Conservation (phyloP, 2,113 vertebrate species). For the Poeciliopsis retropinna region DNA sequence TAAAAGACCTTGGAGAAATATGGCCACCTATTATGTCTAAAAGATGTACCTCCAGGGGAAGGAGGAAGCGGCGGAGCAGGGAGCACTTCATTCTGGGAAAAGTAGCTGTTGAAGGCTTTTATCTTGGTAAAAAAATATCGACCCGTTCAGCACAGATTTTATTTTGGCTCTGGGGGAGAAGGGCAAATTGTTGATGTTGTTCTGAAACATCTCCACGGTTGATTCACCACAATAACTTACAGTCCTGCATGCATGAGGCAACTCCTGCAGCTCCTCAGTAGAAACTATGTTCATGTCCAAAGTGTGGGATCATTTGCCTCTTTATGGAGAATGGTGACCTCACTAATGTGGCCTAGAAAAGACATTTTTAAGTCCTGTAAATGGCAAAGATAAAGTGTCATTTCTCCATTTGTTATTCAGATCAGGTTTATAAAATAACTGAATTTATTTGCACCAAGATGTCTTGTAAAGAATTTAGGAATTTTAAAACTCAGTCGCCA, state of each 20-base stretch:
- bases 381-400: no score
- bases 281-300: no score
- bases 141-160: conserved; percentile 28
- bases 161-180: conserved; percentile 13
- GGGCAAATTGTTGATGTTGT: conserved; percentile 9
- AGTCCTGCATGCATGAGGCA: background rate
- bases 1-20: conserved; percentile 51
- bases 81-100: conserved; percentile 38
- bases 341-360: no score
- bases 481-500: no score
- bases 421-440: no score
- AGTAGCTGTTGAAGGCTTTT: conserved; percentile 29
- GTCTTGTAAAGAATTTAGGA: no score
- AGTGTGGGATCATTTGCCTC: no score
- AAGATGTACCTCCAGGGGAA: conserved; percentile 32
- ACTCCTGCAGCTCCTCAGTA: background rate
- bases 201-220: background rate
- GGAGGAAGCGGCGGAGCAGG: conserved; percentile 8
- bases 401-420: no score
- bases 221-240: background rate
- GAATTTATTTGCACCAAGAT: no score
- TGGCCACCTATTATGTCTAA: conserved; percentile 37
- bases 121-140: conserved; percentile 38
- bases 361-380: no score
- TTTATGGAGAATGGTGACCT: no score